Conservation (phyloP, 2,113 vertebrate genomes). For the Benitochromis conjunctus region DNA sequence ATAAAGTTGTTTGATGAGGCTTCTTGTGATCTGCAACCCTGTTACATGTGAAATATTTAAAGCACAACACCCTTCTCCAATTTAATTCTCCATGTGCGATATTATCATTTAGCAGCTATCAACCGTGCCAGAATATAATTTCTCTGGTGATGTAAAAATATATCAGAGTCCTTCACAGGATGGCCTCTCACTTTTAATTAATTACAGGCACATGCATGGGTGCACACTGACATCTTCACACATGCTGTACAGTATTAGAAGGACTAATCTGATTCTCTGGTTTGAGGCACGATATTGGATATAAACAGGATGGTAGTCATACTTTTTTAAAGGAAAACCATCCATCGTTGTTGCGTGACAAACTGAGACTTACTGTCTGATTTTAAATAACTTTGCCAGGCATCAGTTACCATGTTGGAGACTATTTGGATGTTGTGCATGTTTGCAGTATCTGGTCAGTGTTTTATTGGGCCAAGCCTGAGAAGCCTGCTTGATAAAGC, state of each 20-base stretch:
- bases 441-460: background rate
- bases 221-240: background rate
- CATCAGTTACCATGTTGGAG: conserved; percentile 4
- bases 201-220: background rate
- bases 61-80: background rate
- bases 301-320: background rate
- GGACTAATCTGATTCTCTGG: background rate
- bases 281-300: background rate
- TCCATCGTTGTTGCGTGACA: background rate
- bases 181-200: conserved; percentile 11
- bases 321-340: background rate
- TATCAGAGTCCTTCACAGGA: background rate
- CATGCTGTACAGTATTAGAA: background rate
- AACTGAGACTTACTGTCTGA: background rate
- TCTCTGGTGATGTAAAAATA: conserved; percentile 35
- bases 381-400: background rate
- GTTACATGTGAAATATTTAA: conserved; percentile 14
- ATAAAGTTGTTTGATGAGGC: background rate
- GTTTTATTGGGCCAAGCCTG: background rate
- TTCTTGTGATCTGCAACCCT: background rate
- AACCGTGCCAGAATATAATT: conserved; percentile 1
- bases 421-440: background rate
- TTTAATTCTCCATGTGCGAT: background rate
- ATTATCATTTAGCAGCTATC: conserved; percentile 35
- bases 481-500: conserved; percentile 28